Conservation (phyloP, 2,113 vertebrate species). For the Eurypyga helias region DNA sequence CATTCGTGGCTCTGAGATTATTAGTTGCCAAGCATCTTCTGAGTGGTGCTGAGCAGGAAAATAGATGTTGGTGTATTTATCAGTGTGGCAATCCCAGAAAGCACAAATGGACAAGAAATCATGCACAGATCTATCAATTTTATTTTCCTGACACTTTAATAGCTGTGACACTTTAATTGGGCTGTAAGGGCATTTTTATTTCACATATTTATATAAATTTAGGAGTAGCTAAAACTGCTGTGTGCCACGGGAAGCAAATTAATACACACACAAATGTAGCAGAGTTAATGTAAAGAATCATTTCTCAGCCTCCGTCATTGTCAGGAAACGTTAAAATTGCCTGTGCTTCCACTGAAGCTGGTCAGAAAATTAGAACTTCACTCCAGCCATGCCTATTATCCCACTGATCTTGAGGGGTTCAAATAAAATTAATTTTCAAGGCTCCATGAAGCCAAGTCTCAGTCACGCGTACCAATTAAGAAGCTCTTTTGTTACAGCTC, state of each 20-base stretch:
- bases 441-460: not conserved
- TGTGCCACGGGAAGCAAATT: conserved; percentile 28
- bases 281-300: conserved; percentile 20
- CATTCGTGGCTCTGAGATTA: not conserved
- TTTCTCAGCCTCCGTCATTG: not conserved
- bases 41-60: not conserved
- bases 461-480: not conserved
- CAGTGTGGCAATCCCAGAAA: not conserved
- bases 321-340: not conserved
- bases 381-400: not conserved
- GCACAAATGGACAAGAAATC: not conserved
- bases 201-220: conserved; percentile 30
- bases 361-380: conserved; percentile 19
- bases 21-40: not conserved
- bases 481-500: not conserved
- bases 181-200: conserved; percentile 41
- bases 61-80: not conserved
- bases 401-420: not conserved
- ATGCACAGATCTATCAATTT: not conserved
- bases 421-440: conserved; percentile 1
- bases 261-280: not conserved
- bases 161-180: conserved; percentile 16
- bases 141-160: conserved; percentile 21
- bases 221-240: not conserved
- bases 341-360: not conserved